A percentile compares a stretch with the other conserved stretches of the same genome.
Evolutionary conservation across 2,113 vertebrate species (phyloP).

Genomic region (Zootoca vivipara): DNA sequence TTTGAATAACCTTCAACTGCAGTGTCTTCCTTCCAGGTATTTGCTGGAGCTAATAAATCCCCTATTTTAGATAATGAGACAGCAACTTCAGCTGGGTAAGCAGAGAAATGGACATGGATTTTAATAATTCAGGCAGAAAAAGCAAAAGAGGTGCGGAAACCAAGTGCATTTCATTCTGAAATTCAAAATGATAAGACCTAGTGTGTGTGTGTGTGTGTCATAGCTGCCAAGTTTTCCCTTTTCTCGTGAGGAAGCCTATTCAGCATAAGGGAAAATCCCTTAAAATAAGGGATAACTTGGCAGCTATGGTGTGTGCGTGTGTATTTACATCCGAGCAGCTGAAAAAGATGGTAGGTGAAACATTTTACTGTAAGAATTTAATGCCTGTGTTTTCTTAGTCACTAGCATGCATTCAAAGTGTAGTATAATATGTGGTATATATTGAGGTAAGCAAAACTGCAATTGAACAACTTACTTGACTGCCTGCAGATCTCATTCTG

Average conservation of each 20-base stretch:
- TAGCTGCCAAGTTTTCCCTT: too few species aligned
- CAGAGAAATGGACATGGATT: neutral
- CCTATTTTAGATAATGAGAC: neutral
- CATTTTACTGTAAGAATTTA: neutral
- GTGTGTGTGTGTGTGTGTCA: neutral
- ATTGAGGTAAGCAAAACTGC: neutral
- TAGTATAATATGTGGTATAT: neutral
- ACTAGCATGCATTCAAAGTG: neutral
- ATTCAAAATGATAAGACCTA: neutral
- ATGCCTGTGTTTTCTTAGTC: neutral
- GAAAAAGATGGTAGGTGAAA: too few species aligned
- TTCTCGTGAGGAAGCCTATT: too few species aligned
- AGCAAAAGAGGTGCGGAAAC: neutral
- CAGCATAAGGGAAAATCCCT: too few species aligned
- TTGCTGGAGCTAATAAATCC: slow-evolving; percentile 11
- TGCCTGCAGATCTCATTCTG: neutral
- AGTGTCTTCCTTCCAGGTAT: slow-evolving; percentile 16
- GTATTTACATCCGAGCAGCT: neutral
- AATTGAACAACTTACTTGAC: neutral
- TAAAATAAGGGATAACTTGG: too few species aligned
- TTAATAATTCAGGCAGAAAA: slow-evolving; percentile 12
- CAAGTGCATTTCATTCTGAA: slow-evolving; percentile 12
- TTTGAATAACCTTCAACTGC: slow-evolving; percentile 10
- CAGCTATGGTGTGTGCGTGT: neutral
- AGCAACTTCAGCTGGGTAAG: neutral